Evolutionary conservation across 2,113 vertebrate species (phyloP).

Genomic region (Apistogramma diplotaenia): DNA sequence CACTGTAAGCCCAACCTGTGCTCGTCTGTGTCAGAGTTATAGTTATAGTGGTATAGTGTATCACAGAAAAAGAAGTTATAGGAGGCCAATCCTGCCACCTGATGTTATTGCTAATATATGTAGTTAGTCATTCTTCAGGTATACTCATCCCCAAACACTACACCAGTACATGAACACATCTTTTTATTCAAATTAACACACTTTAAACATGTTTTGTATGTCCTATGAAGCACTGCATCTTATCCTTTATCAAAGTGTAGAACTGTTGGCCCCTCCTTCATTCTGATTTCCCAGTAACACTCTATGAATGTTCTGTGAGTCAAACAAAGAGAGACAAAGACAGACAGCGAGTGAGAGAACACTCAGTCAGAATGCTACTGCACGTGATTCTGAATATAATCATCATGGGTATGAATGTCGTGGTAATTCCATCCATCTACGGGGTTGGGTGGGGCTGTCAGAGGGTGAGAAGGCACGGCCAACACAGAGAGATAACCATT

Average conservation of each 20-base stretch:
- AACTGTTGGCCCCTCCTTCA: conserved; percentile 11
- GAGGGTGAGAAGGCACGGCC: too few species aligned
- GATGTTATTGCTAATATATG: conserved; percentile 21
- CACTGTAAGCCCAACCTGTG: conserved; percentile 54
- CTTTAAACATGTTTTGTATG: neutral
- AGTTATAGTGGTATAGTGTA: conserved; percentile 63
- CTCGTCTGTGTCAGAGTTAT: conserved; percentile 57
- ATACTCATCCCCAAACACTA: neutral
- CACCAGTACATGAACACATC: neutral
- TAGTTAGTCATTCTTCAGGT: neutral
- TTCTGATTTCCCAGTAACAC: conserved; percentile 30
- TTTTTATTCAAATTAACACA: conserved; percentile 13
- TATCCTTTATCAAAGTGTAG: neutral
- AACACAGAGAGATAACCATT: too few species aligned
- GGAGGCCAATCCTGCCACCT: conserved; percentile 26
- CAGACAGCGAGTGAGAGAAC: neutral
- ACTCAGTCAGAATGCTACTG: neutral
- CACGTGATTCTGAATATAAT: neutral
- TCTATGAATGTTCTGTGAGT: conserved; percentile 61
- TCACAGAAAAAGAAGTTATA: conserved; percentile 17
- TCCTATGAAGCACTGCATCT: neutral
- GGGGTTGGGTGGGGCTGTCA: too few species aligned
- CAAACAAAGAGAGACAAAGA: neutral
- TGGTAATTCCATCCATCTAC: too few species aligned
- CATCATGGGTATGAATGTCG: too few species aligned